Conservation (phyloP, 2,113 vertebrate species). For the Chiloscyllium plagiosum region DNA sequence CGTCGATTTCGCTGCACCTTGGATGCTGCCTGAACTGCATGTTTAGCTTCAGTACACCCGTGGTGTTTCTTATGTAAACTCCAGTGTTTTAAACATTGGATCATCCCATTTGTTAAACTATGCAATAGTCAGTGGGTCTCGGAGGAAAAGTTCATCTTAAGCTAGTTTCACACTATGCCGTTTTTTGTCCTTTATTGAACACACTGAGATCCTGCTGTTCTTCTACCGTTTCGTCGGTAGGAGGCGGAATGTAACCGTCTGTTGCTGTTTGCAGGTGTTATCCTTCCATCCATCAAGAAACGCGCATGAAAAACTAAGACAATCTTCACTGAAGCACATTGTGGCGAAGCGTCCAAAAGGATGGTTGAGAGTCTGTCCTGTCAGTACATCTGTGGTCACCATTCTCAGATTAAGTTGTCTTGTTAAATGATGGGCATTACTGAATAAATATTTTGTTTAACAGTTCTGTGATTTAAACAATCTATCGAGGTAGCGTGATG, state of each 20-base stretch:
- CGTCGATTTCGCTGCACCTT: too few species aligned
- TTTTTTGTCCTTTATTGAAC: background rate
- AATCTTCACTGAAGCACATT: background rate
- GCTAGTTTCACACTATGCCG: background rate
- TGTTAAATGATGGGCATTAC: background rate
- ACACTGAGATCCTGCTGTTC: background rate
- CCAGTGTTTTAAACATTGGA: background rate
- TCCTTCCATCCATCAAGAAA: background rate
- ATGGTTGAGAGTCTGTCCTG: background rate
- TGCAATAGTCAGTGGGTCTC: background rate
- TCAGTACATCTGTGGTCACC: too few species aligned
- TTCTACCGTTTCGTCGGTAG: background rate
- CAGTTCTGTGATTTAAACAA: background rate
- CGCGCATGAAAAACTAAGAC: background rate
- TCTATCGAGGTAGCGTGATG: background rate
- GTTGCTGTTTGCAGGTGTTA: background rate
- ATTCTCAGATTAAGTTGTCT: background rate
- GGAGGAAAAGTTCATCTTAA: too few species aligned
- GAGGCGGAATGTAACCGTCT: slow-evolving; percentile 28
- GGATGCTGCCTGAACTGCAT: too few species aligned
- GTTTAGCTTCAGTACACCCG: too few species aligned
- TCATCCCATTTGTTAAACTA: background rate
- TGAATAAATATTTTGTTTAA: background rate
- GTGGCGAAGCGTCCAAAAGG: background rate
- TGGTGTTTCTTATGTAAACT: background rate